Conservation (phyloP, 1,140 invertebrate species). For the Leguminivora glycinivorella region DNA sequence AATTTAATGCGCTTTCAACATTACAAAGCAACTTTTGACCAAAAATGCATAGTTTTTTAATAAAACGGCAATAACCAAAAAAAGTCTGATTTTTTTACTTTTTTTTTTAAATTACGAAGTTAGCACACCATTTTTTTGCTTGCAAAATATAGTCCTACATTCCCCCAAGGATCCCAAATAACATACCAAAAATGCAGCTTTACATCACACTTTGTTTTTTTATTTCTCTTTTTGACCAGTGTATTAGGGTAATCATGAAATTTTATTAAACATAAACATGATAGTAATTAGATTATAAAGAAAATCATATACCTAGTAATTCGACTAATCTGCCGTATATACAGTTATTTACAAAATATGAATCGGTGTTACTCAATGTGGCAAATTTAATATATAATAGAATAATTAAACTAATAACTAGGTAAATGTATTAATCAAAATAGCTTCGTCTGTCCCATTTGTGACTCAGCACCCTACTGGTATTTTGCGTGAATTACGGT, state of each 20-base stretch:
- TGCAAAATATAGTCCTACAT: no score
- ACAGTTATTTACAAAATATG: neutral
- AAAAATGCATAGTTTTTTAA: no score
- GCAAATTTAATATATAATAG: neutral
- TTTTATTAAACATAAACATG: neutral
- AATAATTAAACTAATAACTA: neutral
- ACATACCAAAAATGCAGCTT: no score
- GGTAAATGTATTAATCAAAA: neutral
- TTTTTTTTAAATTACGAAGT: no score
- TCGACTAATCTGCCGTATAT: neutral
- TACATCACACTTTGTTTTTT: no score
- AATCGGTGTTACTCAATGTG: slow-evolving; percentile 9
- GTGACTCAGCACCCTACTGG: neutral
- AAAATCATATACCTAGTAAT: neutral
- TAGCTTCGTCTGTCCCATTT: neutral
- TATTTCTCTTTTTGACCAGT: no score
- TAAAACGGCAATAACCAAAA: no score
- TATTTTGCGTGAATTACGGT: neutral
- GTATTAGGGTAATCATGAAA: slow-evolving; percentile 14
- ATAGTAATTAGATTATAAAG: neutral
- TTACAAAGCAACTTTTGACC: no score
- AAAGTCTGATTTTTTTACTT: no score
- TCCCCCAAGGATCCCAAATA: no score
- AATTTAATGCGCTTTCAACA: no score
- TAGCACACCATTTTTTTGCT: no score